Percentiles rank a stretch among this genome's conserved stretches.
phyloP scores from a whole-genome alignment of 2,888 invertebrate species.

The Noctua fimbriata region DNA sequence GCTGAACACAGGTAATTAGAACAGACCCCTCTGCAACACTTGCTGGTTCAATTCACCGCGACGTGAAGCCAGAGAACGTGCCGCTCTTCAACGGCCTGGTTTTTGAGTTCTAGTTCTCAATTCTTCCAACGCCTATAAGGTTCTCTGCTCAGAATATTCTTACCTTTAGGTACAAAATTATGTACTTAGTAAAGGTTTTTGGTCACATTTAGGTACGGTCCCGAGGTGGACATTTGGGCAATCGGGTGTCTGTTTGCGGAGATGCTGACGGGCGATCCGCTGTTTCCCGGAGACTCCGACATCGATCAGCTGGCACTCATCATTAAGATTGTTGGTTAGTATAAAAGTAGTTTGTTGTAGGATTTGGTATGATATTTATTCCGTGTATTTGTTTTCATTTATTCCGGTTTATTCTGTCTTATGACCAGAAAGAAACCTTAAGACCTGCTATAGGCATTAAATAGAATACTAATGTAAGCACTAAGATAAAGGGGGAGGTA shows the following conservation, averaged over 20 bases:
- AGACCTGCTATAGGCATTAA: neutral
- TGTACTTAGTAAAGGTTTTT: neutral
- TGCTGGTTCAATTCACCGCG: neutral
- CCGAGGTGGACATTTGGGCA: conserved; percentile 96
- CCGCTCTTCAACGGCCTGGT: neutral
- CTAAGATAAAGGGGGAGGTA: neutral
- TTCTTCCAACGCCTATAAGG: neutral
- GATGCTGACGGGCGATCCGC: conserved; percentile 96
- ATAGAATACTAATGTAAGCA: neutral
- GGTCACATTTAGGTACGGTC: conserved; percentile 88
- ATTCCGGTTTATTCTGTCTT: neutral
- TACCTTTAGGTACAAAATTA: neutral
- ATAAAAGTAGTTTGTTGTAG: neutral
- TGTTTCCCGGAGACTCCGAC: conserved; percentile 97
- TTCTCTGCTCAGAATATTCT: neutral
- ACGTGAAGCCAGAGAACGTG: neutral
- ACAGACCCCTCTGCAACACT: neutral
- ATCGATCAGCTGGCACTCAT: conserved; percentile 96
- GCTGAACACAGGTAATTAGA: conserved; percentile 92
- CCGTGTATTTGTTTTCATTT: neutral
- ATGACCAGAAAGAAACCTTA: neutral
- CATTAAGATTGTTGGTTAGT: conserved; percentile 93
- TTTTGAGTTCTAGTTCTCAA: neutral
- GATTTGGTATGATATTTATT: neutral
- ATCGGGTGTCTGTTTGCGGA: conserved; percentile 96